Conservation (phyloP, 64 coral and sea anemone species). For the Acropora yongei region DNA sequence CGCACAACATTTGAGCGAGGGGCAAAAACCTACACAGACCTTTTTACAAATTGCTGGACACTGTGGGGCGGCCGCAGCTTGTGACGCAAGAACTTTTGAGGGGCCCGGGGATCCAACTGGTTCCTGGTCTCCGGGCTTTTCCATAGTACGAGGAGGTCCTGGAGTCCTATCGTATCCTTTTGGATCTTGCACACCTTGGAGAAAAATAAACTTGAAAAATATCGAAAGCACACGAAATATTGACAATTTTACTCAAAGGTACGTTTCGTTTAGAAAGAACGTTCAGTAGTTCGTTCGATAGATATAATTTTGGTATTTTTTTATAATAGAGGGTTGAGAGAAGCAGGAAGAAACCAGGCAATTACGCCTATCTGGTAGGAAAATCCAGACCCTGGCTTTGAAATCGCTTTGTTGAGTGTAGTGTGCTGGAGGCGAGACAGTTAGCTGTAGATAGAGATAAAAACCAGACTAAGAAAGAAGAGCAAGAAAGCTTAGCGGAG, state of each 20-base stretch:
- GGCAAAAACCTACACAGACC: conserved; percentile 22
- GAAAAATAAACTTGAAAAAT: not conserved
- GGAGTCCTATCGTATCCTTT: not conserved
- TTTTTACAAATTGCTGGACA: conserved; percentile 34
- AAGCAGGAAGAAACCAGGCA: too few relatives aligned
- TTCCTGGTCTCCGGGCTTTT: not conserved
- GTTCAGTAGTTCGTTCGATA: not conserved
- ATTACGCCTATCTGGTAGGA: too few relatives aligned
- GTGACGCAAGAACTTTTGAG: not conserved
- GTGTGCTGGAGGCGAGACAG: too few relatives aligned
- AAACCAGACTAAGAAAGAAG: too few relatives aligned
- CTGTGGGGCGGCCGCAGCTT: not conserved
- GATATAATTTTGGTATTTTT: too few relatives aligned
- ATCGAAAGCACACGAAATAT: too few relatives aligned
- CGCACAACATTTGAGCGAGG: not conserved
- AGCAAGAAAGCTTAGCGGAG: too few relatives aligned
- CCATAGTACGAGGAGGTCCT: not conserved
- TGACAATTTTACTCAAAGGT: too few relatives aligned
- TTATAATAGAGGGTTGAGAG: not conserved
- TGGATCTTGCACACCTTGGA: not conserved
- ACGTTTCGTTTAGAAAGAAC: not conserved
- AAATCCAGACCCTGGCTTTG: too few relatives aligned
- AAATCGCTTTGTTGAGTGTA: too few relatives aligned
- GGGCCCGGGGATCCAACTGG: not conserved
- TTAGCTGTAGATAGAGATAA: too few relatives aligned